phyloP scores from a whole-genome alignment of 2,797 vertebrate genomes.

The Tympanoctomys barrerae region DNA sequence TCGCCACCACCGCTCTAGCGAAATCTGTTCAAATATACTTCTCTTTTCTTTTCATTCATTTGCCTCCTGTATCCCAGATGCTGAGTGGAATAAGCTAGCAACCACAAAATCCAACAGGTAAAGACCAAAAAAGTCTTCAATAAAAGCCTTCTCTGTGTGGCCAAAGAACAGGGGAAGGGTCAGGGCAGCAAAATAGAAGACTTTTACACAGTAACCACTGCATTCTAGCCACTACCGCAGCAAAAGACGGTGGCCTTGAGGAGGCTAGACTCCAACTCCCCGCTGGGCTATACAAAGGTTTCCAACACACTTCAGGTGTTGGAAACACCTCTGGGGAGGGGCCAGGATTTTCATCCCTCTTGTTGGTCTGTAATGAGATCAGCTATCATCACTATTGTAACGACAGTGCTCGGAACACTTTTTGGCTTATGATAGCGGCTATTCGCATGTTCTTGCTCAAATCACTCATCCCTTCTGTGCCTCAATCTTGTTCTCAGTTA shows the following conservation, averaged over 20 bases:
- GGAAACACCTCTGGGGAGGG: neutral
- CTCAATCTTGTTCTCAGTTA: neutral
- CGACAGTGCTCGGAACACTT: neutral
- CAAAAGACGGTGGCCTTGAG: neutral
- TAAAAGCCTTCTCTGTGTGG: conserved; percentile 54
- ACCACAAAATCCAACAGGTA: neutral
- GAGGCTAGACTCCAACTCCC: neutral
- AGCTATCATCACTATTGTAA: neutral
- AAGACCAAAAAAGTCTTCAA: neutral
- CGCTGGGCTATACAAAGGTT: neutral
- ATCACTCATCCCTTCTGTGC: neutral
- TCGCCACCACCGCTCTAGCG: neutral
- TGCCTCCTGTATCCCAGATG: neutral
- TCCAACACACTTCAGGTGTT: neutral
- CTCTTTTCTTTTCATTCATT: conserved; percentile 7
- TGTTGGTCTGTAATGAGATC: neutral
- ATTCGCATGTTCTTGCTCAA: neutral
- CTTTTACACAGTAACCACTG: conserved; percentile 34
- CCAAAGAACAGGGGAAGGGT: conserved; percentile 48
- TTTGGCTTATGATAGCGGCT: neutral
- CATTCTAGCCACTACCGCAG: conserved; percentile 16
- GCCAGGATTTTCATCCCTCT: neutral
- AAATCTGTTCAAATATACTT: neutral
- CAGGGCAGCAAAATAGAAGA: conserved; percentile 55
- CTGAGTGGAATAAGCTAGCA: conserved; percentile 44